A percentile compares a stretch with the other conserved stretches of the same genome.
Evolutionary conservation across 2,888 invertebrate genomes (phyloP).

Genomic region (Antitype chi): DNA sequence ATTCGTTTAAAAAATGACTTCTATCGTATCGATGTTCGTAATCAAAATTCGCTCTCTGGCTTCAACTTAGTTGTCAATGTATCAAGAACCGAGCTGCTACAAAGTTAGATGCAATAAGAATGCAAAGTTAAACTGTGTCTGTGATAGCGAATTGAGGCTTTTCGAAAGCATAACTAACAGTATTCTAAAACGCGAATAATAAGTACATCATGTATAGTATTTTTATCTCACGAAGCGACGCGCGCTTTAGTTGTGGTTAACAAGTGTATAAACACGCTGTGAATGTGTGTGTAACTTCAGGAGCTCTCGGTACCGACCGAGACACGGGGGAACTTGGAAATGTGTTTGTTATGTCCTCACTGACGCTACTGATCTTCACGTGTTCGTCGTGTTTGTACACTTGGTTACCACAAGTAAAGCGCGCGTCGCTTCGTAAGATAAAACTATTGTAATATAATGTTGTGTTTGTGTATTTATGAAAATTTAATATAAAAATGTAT

Average conservation of each 20-base stretch:
- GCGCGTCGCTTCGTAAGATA: not conserved
- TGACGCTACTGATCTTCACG: not conserved
- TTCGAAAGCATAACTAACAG: constrained; percentile 82
- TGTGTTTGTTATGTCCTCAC: not conserved
- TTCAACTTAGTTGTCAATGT: constrained; percentile 46
- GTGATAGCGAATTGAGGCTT: constrained; percentile 88
- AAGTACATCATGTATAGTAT: constrained; percentile 64
- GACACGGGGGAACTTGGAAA: not conserved
- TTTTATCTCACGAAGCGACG: not conserved
- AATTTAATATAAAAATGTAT: constrained; percentile 74
- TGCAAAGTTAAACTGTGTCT: constrained; percentile 75
- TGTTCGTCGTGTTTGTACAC: not conserved
- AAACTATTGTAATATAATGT: constrained; percentile 60
- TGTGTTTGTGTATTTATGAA: constrained; percentile 70
- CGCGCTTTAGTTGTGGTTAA: not conserved
- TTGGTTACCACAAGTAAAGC: not conserved
- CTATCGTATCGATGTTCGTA: constrained; percentile 21
- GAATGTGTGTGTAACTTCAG: not conserved
- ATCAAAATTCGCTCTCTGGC: constrained; percentile 50
- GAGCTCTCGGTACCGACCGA: not conserved
- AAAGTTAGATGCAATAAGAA: constrained; percentile 59
- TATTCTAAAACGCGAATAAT: constrained; percentile 83
- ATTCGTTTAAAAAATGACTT: constrained; percentile 32
- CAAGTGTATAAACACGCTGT: not conserved
- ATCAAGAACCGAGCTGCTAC: constrained; percentile 43